Evolutionary conservation across 2,797 vertebrate genomes (phyloP), one percentile per base, ranked within the genome.

Genomic region (Gobionotothen gibberifrons): DNA sequence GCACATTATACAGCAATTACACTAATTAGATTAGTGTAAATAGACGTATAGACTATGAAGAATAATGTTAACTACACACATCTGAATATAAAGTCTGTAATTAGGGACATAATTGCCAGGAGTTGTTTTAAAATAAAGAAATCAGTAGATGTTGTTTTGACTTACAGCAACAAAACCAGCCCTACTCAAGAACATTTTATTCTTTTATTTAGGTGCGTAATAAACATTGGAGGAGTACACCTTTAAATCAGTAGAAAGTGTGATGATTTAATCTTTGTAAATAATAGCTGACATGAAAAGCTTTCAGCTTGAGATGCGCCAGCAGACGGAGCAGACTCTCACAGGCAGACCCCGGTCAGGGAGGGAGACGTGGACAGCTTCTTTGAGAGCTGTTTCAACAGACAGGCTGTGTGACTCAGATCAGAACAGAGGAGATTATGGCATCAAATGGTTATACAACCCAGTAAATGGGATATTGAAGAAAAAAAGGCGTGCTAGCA

Each of bases 381-480:
- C 59, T 84, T 57, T 78, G 54, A 79, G 68, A 57, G 43, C 46
- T 73, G 54, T 76, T 74, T 80, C 47, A 70, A 68, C 69, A 71
- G 67, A 81, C 75, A 52, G 72, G 21, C n/a, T 52, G 71, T 36
- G 55, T 74, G 85, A 81, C 72, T 85, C 72, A 67, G 61, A 83
- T 83, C 74, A 74, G 69, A 81, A 69, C 80, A 79, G 49, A 70
- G 73, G 46, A 80, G 69, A 89, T 85, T 74, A 82, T 69, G 82
- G 74, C 74, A 69, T 84, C 69, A 80, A 83, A 83, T 73, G 67
- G 55, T 82, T 80, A 69, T 74, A 66, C 75, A 83, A 70, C 82
- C 44, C 43, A 65, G 73, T 66, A 75, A 77, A 70, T 72, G 76
- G 53, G 55, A 81, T 74, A 43, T 71, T 72, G 17, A 10, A 44